Conservation (phyloP, 2,888 invertebrate genomes). For the Xylota sylvarum region DNA sequence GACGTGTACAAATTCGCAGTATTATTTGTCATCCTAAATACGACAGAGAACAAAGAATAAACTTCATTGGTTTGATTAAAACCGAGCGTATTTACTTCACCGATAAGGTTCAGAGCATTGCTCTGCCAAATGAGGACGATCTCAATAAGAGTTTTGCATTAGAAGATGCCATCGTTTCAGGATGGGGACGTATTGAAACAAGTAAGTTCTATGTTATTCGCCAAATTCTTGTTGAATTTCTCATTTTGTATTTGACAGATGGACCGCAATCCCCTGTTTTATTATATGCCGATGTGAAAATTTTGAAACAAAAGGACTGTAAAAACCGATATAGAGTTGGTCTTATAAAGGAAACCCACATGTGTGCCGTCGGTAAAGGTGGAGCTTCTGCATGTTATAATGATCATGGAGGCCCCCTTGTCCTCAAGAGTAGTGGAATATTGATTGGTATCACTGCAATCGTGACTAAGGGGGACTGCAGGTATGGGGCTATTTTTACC, state of each 20-base stretch:
- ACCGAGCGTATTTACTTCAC: not conserved
- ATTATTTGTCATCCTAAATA: not conserved
- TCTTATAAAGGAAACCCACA: not conserved
- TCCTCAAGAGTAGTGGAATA: not conserved
- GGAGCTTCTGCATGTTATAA: not conserved
- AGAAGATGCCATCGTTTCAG: not conserved
- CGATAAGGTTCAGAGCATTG: not conserved
- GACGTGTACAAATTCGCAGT: too few relatives aligned
- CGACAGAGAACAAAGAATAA: too few relatives aligned
- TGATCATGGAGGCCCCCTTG: constrained; percentile 1
- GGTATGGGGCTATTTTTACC: not conserved
- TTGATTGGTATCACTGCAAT: not conserved
- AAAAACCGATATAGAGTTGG: not conserved
- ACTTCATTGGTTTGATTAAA: too few relatives aligned
- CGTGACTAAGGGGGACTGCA: not conserved
- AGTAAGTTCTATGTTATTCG: not conserved
- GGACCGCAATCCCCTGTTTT: too few relatives aligned
- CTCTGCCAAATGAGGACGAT: too few relatives aligned
- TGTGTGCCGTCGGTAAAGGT: not conserved
- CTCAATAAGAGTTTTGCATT: too few relatives aligned
- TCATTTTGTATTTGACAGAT: too few relatives aligned
- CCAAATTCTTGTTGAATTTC: too few relatives aligned
- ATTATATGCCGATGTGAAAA: not conserved
- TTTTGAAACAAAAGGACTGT: not conserved
- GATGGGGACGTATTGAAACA: not conserved